Evolutionary conservation across 2,888 invertebrate genomes (phyloP), one percentile per base, ranked within the genome.

Genomic region (Bruchidius siliquastri): DNA sequence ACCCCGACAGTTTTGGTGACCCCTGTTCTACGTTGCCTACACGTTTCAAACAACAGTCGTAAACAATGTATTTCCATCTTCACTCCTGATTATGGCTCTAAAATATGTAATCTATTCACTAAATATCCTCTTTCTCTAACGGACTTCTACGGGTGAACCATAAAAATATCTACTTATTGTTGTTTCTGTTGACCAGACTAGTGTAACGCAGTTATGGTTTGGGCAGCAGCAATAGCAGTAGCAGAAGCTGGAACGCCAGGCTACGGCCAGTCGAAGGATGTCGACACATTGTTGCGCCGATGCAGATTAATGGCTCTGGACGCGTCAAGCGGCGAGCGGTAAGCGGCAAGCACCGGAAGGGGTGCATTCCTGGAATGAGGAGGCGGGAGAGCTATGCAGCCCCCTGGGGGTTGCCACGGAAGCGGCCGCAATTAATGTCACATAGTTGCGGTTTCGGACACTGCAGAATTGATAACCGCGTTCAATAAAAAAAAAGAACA

Each of bases 231-330:
- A 49, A 13, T 18, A 49, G 49, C 49, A 49, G 49, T 49, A 49
- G 49, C 49, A 18, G 49, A 1, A 49, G 49, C 49, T 8, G 49
- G 49, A 49, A 49, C 49, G 49, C 49, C 6, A 49, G 49, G 49
- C 2, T 22, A 69, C 73, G 66, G 74, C 71, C 72, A 71, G 71
- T 71, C 70, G 72, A 70, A 77, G 76, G 75, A 78, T 80, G 82
- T 83, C 82, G 82, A 80, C 83, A 83, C 83, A 82, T 84, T 84
- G 83, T 83, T 83, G 82, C 83, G 79, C 81, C 83, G 80, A 82
- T 82, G 79, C 80, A 83, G 83, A 84, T 84, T 84, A 82, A 84
- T 68, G 68, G 68, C 22, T 13, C 49, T 13, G 49, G 49, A 49
- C 49, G 49, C 49, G 49, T 3, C 49, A 49, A 18, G 49, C 49